Evolutionary conservation across 1,140 invertebrate genomes (phyloP), one percentile per base, ranked within the genome.

Genomic region (Brachionus manjavacas): DNA sequence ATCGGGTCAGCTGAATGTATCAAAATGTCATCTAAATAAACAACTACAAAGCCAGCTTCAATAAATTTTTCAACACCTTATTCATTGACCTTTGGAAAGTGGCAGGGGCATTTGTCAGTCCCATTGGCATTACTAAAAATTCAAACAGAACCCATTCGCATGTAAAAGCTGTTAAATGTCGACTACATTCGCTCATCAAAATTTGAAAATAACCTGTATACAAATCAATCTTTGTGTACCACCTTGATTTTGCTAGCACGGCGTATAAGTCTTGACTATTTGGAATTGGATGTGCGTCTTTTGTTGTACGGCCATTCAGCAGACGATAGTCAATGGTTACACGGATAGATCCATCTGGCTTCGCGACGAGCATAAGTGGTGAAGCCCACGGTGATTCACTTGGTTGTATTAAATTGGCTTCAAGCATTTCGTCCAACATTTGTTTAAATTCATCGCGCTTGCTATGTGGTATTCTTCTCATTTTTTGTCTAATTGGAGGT

Each of bases 81-180:
- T 91, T 87, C 76, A 92, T 91, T 12, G 89, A 88, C n/a, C 91
- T 81, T 86, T 91, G 89, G 85, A 91, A 92, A 20, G 88, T 87
- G 12, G 87, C 85, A n/a, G 88, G 88, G 23, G 88, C 87, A 85
- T 90, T 90, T 31, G 81, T 84, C 16, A 91, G 83, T 35, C 91
- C 91, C 85, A 91, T 91, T 16, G 88, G 88, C 87, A 91, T 86
- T 1, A 87, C 55, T 1, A 52, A 84, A 84, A 90, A 91, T 74
- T 87, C 85, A 49, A 84, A 88, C n/a, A 86, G 84, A 7, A 87
- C 88, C 46, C 83, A 83, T 28, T n/a, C 60, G 86, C 25, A 41
- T 0, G 72, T 43, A 83, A 86, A 85, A 11, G 84, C 81, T 3
- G 85, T 85, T 4, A 78, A 41, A 9, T 72, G 35, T 39, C 55